A percentile compares a stretch with the other conserved stretches of the same genome.
These are phyloP conservation scores for Paratilapia polleni DNA, from an alignment of 2,113 vertebrate genomes.

Conservation along the genomic window DNA sequence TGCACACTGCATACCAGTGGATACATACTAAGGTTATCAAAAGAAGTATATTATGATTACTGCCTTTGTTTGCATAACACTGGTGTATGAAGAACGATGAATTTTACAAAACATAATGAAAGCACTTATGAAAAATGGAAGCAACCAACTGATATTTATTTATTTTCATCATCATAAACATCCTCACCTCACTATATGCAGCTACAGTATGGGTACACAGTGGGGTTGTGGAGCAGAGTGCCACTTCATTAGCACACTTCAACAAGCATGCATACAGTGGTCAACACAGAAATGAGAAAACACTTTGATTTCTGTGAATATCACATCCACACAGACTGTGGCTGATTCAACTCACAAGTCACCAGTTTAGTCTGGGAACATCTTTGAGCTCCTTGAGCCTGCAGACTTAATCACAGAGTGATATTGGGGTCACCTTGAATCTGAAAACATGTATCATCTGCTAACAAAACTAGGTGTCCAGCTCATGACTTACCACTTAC, in stretches of 20 bases:
- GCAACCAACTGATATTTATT: slow-evolving; percentile 36
- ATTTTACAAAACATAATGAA: not conserved
- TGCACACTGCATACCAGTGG: no score
- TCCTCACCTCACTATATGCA: slow-evolving; percentile 30
- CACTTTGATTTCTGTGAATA: not conserved
- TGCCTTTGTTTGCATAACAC: not conserved
- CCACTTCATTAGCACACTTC: slow-evolving; percentile 37
- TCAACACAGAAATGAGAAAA: slow-evolving; percentile 23
- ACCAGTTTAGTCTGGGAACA: not conserved
- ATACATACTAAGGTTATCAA: no score
- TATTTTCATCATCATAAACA: not conserved
- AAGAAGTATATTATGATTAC: not conserved
- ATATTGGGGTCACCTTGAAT: not conserved
- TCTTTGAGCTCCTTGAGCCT: not conserved
- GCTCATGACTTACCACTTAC: slow-evolving; percentile 35
- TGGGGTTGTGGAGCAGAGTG: slow-evolving; percentile 7
- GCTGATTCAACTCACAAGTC: slow-evolving; percentile 35
- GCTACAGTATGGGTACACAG: not conserved
- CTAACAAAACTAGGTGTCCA: slow-evolving; percentile 29
- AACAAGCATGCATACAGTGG: slow-evolving; percentile 43
- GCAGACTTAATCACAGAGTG: not conserved
- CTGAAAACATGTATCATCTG: not conserved
- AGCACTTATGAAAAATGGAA: not conserved
- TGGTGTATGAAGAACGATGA: not conserved
- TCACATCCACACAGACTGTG: slow-evolving; percentile 1